A percentile compares a stretch with the other conserved stretches of the same genome.
Conservation (phyloP, 2,888 invertebrate species). For the Choristoneura rosaceana region DNA sequence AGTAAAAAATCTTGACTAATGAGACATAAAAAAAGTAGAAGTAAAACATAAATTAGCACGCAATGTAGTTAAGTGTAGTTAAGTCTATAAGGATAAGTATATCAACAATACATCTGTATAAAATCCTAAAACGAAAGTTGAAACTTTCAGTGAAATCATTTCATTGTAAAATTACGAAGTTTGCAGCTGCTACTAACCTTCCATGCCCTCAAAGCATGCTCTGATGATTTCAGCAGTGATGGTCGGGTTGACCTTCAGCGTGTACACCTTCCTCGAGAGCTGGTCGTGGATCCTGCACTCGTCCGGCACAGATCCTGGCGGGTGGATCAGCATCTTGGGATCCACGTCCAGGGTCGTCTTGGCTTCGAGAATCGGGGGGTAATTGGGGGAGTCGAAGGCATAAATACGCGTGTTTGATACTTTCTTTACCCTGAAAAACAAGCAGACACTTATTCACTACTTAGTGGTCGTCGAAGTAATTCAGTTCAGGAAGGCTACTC, state of each 20-base stretch:
- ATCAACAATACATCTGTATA: too few relatives aligned
- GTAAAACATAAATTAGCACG: too few relatives aligned
- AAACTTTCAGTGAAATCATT: too few relatives aligned
- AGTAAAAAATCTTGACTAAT: too few relatives aligned
- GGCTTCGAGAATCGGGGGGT: constrained; percentile 89
- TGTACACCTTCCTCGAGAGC: constrained; percentile 93
- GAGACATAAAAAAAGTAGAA: too few relatives aligned
- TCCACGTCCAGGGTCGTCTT: constrained; percentile 89
- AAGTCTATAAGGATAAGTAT: too few relatives aligned
- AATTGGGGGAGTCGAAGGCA: constrained; percentile 96
- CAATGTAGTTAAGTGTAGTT: too few relatives aligned
- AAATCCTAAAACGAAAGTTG: too few relatives aligned
- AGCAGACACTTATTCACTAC: too few relatives aligned
- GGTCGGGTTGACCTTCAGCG: constrained; percentile 95
- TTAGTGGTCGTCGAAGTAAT: too few relatives aligned
- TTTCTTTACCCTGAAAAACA: constrained; percentile 90
- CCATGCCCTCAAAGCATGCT: constrained; percentile 90
- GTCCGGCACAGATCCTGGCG: constrained; percentile 72
- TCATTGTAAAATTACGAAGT: too few relatives aligned
- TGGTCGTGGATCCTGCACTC: constrained; percentile 90
- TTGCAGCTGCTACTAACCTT: constrained; percentile 62
- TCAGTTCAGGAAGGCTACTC: too few relatives aligned
- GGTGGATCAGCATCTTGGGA: constrained; percentile 81
- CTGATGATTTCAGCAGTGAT: constrained; percentile 92
- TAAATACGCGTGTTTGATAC: constrained; percentile 90